A percentile compares a stretch with the other conserved stretches of the same genome.
Conservation (phyloP, 64 coral and sea anemone species). For the Dendrophyllia cribrosa region DNA sequence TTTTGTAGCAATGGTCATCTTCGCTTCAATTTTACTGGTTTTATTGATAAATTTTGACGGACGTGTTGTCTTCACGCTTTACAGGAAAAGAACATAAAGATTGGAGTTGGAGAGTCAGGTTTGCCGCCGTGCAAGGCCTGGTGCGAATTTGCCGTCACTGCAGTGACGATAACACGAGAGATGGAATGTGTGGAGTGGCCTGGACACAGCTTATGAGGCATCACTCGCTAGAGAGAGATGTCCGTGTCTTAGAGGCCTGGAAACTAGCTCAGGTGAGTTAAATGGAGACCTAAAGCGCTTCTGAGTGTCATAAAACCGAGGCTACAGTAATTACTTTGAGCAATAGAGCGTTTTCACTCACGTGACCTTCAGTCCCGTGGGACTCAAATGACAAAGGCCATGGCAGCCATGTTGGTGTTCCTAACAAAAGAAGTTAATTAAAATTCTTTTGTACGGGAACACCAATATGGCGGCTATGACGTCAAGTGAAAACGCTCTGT, state of each 20-base stretch:
- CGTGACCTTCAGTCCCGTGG: too few species aligned
- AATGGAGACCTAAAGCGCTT: neutral
- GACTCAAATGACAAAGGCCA: too few species aligned
- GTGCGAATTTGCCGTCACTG: conserved; percentile 87
- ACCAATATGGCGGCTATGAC: too few species aligned
- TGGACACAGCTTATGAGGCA: conserved; percentile 87
- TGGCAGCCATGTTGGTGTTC: too few species aligned
- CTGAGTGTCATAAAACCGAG: too few species aligned
- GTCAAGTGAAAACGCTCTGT: too few species aligned
- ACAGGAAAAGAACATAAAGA: conserved; percentile 50
- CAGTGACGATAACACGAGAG: conserved; percentile 70
- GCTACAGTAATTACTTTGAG: too few species aligned
- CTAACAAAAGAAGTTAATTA: too few species aligned
- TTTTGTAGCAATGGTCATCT: neutral
- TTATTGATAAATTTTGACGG: neutral
- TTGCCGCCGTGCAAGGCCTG: conserved; percentile 93
- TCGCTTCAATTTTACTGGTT: neutral
- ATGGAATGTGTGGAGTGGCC: conserved; percentile 81
- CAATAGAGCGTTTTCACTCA: too few species aligned
- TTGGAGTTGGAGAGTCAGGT: conserved; percentile 96
- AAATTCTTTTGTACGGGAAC: too few species aligned
- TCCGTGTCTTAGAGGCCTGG: conserved; percentile 83
- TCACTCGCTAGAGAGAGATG: conserved; percentile 79
- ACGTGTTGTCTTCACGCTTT: neutral
- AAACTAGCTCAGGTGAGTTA: conserved; percentile 81